Conservation (phyloP, 2,888 invertebrate species). For the Nomada fabriciana region DNA sequence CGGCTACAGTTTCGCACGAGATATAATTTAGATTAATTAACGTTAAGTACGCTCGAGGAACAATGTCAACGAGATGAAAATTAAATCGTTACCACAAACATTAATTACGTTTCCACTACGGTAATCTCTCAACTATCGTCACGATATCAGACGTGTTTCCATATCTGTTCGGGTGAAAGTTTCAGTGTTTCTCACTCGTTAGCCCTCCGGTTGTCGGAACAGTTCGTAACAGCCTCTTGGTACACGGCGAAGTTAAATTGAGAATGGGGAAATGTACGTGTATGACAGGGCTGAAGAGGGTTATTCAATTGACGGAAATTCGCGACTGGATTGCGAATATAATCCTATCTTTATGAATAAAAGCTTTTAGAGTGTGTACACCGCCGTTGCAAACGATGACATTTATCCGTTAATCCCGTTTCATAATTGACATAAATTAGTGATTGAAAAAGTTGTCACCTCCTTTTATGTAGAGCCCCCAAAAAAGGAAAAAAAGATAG, state of each 20-base stretch:
- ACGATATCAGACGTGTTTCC: not conserved
- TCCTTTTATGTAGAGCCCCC: too few relatives aligned
- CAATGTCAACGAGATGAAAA: too few relatives aligned
- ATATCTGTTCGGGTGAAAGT: not conserved
- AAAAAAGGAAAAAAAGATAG: not conserved
- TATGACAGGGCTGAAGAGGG: not conserved
- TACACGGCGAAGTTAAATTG: conserved; percentile 32
- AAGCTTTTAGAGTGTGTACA: not conserved
- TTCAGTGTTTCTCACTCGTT: conserved; percentile 16
- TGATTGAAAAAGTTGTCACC: too few relatives aligned
- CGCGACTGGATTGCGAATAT: not conserved
- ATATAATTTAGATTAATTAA: too few relatives aligned
- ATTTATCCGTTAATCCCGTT: conserved; percentile 3
- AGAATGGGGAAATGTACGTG: conserved; percentile 40
- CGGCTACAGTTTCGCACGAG: not conserved
- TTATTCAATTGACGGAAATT: conserved; percentile 28
- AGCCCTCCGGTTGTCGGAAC: conserved; percentile 14
- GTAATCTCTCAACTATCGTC: not conserved
- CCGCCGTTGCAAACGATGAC: not conserved
- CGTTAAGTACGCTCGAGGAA: too few relatives aligned
- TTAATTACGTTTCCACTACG: too few relatives aligned
- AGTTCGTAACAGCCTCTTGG: conserved; percentile 23
- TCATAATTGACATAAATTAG: not conserved
- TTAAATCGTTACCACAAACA: too few relatives aligned
- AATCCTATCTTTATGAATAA: not conserved